A percentile compares a stretch with the other conserved stretches of the same genome.
These are phyloP conservation scores for Trialeurodes vaporariorum DNA, from an alignment of 1,140 invertebrate species.

Conservation along the genomic window DNA sequence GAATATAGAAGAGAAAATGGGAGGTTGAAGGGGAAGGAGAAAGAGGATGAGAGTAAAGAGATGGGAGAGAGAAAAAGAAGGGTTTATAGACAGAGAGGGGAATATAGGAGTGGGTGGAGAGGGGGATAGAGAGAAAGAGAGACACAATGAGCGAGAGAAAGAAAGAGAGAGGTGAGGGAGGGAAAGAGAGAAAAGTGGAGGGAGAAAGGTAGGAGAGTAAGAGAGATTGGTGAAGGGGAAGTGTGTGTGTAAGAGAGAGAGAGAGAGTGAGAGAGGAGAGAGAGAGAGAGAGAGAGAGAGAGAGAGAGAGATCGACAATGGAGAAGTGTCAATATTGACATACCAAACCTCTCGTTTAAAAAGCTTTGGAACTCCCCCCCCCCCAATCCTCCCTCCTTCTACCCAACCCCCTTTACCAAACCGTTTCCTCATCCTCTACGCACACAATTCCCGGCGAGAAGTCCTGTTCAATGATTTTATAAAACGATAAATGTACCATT, in stretches of 20 bases:
- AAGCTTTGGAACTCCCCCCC: not conserved
- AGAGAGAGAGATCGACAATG: not conserved
- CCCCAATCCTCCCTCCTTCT: too few relatives aligned
- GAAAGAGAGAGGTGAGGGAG: too few relatives aligned
- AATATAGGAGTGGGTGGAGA: too few relatives aligned
- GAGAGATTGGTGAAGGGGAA: not conserved
- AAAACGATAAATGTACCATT: conserved; percentile 1
- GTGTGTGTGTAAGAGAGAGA: not conserved
- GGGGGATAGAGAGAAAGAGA: too few relatives aligned
- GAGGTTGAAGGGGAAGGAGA: not conserved
- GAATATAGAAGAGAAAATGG: not conserved
- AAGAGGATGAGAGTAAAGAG: not conserved
- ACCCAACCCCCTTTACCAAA: too few relatives aligned
- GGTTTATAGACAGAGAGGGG: too few relatives aligned
- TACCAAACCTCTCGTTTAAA: not conserved
- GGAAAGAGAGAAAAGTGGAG: too few relatives aligned
- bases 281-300: not conserved
- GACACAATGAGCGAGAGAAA: too few relatives aligned
- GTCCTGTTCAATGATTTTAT: not conserved
- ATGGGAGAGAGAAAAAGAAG: too few relatives aligned
- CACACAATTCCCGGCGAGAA: not conserved
- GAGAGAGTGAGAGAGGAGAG: not conserved
- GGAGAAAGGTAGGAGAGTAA: not conserved
- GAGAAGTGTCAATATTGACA: not conserved
- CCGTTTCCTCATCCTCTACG: not conserved